These are phyloP conservation scores for Noctilio leporinus DNA, from an alignment of 2,113 vertebrate species.

Conservation along the genomic window DNA sequence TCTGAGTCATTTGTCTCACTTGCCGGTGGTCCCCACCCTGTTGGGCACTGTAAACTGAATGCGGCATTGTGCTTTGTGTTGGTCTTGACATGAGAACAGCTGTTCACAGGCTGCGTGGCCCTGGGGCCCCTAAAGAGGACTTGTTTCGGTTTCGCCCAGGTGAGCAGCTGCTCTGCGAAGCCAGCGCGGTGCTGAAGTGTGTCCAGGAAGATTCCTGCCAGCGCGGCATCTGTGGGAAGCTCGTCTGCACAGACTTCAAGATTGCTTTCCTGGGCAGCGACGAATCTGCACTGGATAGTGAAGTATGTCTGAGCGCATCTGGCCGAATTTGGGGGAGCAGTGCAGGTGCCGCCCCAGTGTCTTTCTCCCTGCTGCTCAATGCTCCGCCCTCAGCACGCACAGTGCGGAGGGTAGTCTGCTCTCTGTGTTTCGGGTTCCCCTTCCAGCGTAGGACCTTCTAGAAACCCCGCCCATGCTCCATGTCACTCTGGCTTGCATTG, in stretches of 20 bases:
- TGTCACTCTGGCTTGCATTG: neutral
- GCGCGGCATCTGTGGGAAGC: constrained; percentile 84
- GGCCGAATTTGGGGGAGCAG: neutral
- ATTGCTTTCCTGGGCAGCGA: constrained; percentile 87
- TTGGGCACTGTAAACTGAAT: neutral
- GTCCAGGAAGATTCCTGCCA: constrained; percentile 85
- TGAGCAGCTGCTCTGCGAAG: constrained; percentile 88
- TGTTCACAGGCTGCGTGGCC: neutral
- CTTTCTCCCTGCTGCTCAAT: neutral
- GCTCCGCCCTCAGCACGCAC: no score
- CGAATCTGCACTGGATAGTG: constrained; percentile 77
- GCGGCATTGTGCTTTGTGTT: rapidly evolving
- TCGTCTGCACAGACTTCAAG: constrained; percentile 90
- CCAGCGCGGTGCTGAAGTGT: constrained; percentile 83
- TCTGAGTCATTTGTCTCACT: neutral
- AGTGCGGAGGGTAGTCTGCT: neutral
- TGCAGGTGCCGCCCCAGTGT: neutral
- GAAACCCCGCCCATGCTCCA: neutral
- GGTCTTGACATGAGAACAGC: neutral
- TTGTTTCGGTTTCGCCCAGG: constrained; percentile 75
- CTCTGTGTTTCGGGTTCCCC: neutral
- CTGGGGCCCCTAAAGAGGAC: neutral
- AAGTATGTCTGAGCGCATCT: constrained; percentile 66
- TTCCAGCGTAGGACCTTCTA: neutral
- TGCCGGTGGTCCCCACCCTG: neutral